phyloP scores from a whole-genome alignment of 2,888 invertebrate genomes.

The Idaea dimidiata region DNA sequence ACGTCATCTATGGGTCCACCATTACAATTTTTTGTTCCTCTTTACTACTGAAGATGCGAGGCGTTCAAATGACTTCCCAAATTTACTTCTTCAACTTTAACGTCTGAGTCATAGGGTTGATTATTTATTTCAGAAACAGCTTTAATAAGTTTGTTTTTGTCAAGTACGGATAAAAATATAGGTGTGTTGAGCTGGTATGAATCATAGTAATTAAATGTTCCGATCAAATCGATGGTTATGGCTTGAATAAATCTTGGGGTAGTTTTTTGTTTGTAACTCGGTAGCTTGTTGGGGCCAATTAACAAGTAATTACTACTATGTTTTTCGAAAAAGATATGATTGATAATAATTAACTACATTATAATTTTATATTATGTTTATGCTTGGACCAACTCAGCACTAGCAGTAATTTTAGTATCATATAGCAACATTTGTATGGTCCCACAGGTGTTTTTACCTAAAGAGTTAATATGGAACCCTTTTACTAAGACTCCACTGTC shows the following conservation, averaged over 20 bases:
- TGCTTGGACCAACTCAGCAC: too few species aligned
- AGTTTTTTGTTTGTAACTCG: slow-evolving; percentile 1
- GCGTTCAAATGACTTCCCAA: background rate
- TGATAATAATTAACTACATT: too few species aligned
- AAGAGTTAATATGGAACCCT: too few species aligned
- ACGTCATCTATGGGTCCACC: slow-evolving; percentile 62
- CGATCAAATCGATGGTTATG: slow-evolving; percentile 19
- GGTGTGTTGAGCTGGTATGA: slow-evolving; percentile 30
- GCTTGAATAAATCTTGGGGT: background rate
- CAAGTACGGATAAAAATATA: slow-evolving; percentile 24
- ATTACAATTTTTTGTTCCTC: slow-evolving; percentile 45
- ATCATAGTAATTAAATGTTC: slow-evolving; percentile 28
- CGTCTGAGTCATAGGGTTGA: background rate
- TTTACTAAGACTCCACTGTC: too few species aligned
- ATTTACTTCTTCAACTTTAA: slow-evolving; percentile 19
- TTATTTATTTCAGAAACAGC: slow-evolving; percentile 7
- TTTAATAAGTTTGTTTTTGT: slow-evolving; percentile 14
- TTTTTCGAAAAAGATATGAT: too few species aligned
- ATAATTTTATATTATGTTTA: too few species aligned
- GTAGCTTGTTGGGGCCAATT: background rate
- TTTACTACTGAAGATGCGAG: background rate
- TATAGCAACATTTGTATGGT: too few species aligned
- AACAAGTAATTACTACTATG: too few species aligned
- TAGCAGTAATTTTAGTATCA: too few species aligned
- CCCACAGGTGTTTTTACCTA: too few species aligned